These are phyloP conservation scores for Xerus rutilus DNA, from an alignment of 2,797 vertebrate species.

Conservation along the genomic window DNA sequence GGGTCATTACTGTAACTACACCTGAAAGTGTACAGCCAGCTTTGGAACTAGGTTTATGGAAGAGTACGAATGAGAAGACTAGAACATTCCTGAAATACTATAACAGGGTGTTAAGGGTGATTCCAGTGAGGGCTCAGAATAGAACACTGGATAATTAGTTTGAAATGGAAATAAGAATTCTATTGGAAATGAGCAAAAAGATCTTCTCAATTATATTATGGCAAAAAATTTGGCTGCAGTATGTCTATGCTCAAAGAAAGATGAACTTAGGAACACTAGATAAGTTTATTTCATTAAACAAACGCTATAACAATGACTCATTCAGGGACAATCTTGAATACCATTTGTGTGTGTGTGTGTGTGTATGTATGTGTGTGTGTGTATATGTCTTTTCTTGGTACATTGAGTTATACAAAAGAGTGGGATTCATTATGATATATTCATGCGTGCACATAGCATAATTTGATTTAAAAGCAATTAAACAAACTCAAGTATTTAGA, in stretches of 20 bases:
- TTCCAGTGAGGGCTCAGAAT: not conserved
- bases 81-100: not conserved
- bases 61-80: not conserved
- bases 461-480: conserved; percentile 2
- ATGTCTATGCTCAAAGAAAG: not conserved
- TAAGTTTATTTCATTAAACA: not conserved
- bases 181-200: not conserved
- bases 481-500: not conserved
- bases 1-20: not conserved
- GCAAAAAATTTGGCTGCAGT: not conserved
- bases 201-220: rapidly evolving
- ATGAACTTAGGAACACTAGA: no score
- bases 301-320: not conserved
- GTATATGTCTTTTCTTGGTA: no score
- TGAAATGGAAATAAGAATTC: not conserved
- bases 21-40: not conserved
- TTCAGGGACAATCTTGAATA: not conserved
- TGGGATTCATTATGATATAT: no score
- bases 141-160: not conserved
- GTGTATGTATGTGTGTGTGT: no score
- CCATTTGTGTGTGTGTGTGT: no score
- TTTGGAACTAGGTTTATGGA: not conserved
- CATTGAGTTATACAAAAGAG: no score
- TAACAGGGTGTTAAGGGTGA: not conserved
- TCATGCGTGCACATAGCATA: no score